phyloP scores from a whole-genome alignment of 2,113 vertebrate species.

The Cyanoderma ruficeps region DNA sequence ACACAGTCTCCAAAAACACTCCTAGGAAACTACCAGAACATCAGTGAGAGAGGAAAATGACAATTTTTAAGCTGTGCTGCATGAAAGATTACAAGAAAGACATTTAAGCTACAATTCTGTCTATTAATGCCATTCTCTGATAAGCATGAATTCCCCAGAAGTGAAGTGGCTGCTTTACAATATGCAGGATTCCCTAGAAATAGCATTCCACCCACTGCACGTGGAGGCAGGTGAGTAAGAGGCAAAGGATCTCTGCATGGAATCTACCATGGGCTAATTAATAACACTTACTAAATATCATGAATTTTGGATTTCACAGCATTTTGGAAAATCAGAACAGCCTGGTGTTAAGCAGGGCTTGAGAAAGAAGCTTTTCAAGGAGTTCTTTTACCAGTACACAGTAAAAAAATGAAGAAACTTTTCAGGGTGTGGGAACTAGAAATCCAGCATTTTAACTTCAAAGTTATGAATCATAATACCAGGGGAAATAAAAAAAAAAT shows the following conservation, averaged over 20 bases:
- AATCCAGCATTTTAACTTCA: background rate
- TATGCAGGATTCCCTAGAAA: background rate
- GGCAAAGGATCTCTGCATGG: background rate
- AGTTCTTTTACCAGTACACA: background rate
- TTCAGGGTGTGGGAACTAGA: background rate
- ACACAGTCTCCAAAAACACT: background rate
- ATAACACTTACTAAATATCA: background rate
- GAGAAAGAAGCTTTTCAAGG: background rate
- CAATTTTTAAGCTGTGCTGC: background rate
- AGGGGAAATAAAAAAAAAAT: background rate
- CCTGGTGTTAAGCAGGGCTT: background rate
- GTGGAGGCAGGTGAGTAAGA: background rate
- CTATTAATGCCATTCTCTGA: background rate
- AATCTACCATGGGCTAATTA: background rate
- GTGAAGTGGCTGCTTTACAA: background rate
- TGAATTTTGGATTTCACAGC: background rate
- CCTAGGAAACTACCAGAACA: background rate
- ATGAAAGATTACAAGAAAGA: background rate
- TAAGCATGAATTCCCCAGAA: background rate
- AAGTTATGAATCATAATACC: background rate
- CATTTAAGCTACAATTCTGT: background rate
- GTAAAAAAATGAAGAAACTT: background rate
- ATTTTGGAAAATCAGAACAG: background rate
- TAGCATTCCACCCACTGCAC: background rate
- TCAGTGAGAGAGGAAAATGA: background rate